A percentile compares a stretch with the other conserved stretches of the same genome.
Evolutionary conservation across 2,797 vertebrate genomes (phyloP).

Genomic region (Oreortyx pictus): DNA sequence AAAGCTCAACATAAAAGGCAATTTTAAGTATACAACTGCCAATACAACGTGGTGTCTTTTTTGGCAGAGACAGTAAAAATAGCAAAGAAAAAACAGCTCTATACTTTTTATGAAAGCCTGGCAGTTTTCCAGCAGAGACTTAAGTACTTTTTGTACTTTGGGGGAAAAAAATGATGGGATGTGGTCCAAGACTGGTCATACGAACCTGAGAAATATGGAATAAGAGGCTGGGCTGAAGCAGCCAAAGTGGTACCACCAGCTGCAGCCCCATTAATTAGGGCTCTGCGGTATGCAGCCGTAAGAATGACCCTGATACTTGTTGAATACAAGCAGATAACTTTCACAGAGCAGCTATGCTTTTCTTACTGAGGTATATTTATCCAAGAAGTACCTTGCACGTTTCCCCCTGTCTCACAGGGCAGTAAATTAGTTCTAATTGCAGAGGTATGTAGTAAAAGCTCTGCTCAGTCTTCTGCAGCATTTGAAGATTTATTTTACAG

Average conservation of each 20-base stretch:
- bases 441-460: conserved; percentile 77
- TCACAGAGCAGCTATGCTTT: conserved; percentile 74
- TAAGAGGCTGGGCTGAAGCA: conserved; percentile 77
- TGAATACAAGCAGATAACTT: conserved; percentile 83
- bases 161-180: conserved; percentile 77
- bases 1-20: neutral
- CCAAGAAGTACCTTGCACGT: conserved; percentile 78
- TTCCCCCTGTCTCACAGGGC: conserved; percentile 71
- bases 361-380: conserved; percentile 74
- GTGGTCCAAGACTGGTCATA: conserved; percentile 82
- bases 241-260: conserved; percentile 90
- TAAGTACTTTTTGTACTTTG: conserved; percentile 82
- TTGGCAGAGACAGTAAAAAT: conserved; percentile 76
- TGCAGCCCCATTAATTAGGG: conserved; percentile 86
- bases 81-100: conserved; percentile 78
- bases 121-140: conserved; percentile 78
- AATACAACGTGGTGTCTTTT: conserved; percentile 51
- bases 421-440: conserved; percentile 86
- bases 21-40: conserved; percentile 26
- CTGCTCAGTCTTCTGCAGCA: conserved; percentile 71
- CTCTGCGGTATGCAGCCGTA: conserved; percentile 78
- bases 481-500: conserved; percentile 78
- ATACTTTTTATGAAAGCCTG: conserved; percentile 78
- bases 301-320: conserved; percentile 83
- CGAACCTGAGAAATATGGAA: conserved; percentile 82